Conservation (phyloP, 2,113 vertebrate species). For the Hypanus sabinus region DNA sequence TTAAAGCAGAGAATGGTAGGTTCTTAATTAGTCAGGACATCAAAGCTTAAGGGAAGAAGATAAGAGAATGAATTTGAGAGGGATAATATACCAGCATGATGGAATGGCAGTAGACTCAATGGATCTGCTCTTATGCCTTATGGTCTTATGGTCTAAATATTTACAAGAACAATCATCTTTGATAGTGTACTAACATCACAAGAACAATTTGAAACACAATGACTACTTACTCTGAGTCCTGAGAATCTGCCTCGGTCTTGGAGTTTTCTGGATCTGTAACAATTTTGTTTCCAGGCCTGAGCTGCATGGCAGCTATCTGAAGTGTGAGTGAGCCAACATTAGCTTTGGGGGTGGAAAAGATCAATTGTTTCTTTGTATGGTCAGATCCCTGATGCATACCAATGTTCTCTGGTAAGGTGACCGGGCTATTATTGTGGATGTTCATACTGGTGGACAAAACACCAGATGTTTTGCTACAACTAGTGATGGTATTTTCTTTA, state of each 20-base stretch:
- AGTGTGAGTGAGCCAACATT: background rate
- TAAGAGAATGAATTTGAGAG: too few species aligned
- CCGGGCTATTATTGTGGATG: background rate
- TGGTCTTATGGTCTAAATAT: background rate
- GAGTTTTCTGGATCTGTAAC: background rate
- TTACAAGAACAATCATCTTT: background rate
- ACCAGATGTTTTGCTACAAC: background rate
- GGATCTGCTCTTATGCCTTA: too few species aligned
- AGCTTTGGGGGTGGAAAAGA: background rate
- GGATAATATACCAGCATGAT: too few species aligned
- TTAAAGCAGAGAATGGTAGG: too few species aligned
- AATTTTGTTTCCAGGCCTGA: background rate
- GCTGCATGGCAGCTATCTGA: slow-evolving; percentile 34
- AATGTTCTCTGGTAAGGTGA: background rate
- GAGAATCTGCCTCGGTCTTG: background rate
- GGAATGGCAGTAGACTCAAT: too few species aligned
- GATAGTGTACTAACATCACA: background rate
- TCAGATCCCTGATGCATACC: background rate
- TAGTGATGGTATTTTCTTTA: background rate
- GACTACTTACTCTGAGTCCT: slow-evolving; percentile 9
- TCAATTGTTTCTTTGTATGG: background rate
- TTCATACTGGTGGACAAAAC: background rate
- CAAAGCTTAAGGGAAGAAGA: too few species aligned
- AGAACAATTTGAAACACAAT: background rate
- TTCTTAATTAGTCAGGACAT: too few species aligned